These are phyloP conservation scores for Diplosoma virens DNA, from an alignment of 23 tunicate species.

Conservation along the genomic window DNA sequence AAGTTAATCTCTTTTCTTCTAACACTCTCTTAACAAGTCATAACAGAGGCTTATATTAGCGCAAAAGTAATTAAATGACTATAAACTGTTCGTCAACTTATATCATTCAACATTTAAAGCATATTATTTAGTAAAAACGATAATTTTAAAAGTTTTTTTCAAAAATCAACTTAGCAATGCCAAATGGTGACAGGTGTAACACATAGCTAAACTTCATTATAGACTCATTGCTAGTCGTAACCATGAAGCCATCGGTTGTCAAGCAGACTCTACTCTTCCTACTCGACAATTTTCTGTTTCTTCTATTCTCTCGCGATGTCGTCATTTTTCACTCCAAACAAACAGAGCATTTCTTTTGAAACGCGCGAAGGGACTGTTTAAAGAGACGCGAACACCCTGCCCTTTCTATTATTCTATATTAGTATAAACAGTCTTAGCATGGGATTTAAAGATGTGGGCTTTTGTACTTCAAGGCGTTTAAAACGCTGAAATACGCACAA, in stretches of 20 bases:
- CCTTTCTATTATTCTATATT: conserved; percentile 10
- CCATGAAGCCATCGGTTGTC: conserved; percentile 48
- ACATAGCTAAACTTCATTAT: background rate
- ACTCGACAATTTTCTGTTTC: conserved; percentile 9
- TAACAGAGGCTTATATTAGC: no score
- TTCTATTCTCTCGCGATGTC: background rate
- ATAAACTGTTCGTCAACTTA: no score
- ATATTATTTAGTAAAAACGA: no score
- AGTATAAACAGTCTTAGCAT: conserved; percentile 13
- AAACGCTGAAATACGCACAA: background rate
- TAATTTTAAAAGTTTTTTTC: no score
- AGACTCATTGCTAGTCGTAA: background rate
- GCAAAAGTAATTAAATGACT: no score
- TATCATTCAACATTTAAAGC: no score
- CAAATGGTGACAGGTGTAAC: no score
- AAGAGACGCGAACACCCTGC: conserved; percentile 29
- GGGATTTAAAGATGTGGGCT: conserved; percentile 2
- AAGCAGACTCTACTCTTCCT: background rate
- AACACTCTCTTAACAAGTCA: no score
- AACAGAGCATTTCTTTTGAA: conserved; percentile 16
- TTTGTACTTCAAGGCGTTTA: background rate
- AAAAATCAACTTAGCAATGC: no score
- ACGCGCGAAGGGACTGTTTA: conserved; percentile 12
- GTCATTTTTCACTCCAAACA: conserved; percentile 19
- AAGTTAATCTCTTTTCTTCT: no score